Base-by-base conservation (phyloP, 1,140 invertebrate species). In the Halotydeus destructor region DNA sequence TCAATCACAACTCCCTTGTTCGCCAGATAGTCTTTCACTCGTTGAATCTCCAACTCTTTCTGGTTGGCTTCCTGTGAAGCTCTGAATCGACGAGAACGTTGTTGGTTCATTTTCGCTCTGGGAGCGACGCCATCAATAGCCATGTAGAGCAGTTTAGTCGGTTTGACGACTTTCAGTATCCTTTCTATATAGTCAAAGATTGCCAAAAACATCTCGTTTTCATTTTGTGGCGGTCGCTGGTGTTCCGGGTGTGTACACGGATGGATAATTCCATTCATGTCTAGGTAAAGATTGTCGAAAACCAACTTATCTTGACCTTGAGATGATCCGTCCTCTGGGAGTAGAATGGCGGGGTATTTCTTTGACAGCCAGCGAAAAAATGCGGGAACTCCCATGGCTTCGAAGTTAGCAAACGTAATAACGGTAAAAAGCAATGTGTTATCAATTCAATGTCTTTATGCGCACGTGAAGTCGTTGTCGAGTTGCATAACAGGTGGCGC, bases 221-320 rank as follows among this genome's bases (percentile, higher is more conserved):
- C 93, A 67, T 89, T 83, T 64, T 86, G 88, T 1, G 94, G 94
- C 1, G 93, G 79, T 26, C 91, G 86, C 53, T 75, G 84, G 56
- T 98, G 84, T 61, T 99, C 94, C n/a, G 94, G 94, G 75, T 99
- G 94, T 31, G 88, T 96, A 89, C 93, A 64, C n/a, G 91, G 91
- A 70, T 97, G 91, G 54, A 97, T 97, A 48, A 97, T 98, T 9
- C 93, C 94, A 65, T 99, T 99, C 93, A 99, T 83, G 53, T 89
- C 84, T 51, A 91, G 63, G 59, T 94, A 96, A 1, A 99, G 65
- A 65, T 98, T 99, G 61, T 99, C 94, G 71, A 99, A 99, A 2
- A 89, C 11, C 19, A 31, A 36, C 22, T 40, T 21, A 16, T 31
- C 38, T 11, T 32, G n/a, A 5, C 41, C 34, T 30, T 23, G 22